A percentile compares a stretch with the other conserved stretches of the same genome.
Evolutionary conservation across 2,113 vertebrate genomes (phyloP).

Genomic region (Gulo gulo): DNA sequence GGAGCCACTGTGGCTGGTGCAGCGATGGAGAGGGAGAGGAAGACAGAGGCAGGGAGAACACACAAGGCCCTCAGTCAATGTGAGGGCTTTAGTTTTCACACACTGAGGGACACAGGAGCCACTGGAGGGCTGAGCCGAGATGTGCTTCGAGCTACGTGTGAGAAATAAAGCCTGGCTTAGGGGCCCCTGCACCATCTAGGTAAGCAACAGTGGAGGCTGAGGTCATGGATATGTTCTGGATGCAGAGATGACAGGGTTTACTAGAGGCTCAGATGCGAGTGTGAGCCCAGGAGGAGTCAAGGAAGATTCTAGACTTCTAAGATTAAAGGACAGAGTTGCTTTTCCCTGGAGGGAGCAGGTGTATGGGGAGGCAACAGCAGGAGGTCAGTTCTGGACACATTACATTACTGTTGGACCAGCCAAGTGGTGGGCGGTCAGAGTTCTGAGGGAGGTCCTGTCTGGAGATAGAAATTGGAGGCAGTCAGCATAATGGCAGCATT

Average conservation of each 20-base stretch:
- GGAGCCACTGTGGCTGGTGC: not conserved
- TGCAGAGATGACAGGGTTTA: not conserved
- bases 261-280: not conserved
- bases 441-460: not conserved
- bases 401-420: not conserved
- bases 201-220: not conserved
- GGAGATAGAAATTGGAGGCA: not conserved
- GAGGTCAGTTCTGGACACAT: not conserved
- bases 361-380: not conserved
- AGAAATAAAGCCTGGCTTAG: no score
- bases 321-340: not conserved
- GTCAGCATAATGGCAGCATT: not conserved
- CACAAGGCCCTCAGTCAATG: fast-evolving
- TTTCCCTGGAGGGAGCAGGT: no score
- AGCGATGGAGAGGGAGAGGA: not conserved
- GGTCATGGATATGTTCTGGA: not conserved
- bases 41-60: not conserved
- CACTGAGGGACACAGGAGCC: not conserved
- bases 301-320: not conserved
- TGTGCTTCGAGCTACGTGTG: fast-evolving
- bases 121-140: not conserved
- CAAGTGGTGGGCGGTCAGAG: fast-evolving
- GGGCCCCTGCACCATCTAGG: not conserved
- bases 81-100: not conserved
- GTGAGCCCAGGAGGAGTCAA: not conserved